phyloP scores from a whole-genome alignment of 2,113 vertebrate species.

The Calidris pygmaea region DNA sequence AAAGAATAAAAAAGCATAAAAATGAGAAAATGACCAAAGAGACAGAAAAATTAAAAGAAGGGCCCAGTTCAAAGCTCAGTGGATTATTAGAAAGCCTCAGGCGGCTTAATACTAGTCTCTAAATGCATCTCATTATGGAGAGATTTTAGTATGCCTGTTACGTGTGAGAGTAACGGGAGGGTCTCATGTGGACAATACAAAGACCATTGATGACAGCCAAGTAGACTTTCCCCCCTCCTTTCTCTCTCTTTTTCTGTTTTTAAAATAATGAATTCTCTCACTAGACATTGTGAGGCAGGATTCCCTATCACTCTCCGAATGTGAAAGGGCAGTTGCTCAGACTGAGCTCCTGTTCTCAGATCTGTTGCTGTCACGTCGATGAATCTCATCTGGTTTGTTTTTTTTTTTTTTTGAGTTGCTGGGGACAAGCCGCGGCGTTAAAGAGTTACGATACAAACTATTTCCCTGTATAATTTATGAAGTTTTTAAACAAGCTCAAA shows the following conservation, averaged over 20 bases:
- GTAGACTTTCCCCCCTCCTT: not conserved
- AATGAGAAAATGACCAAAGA: not conserved
- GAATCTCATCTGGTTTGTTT: not conserved
- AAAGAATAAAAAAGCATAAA: not conserved
- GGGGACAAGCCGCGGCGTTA: not conserved
- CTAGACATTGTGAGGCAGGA: not conserved
- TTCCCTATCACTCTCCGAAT: not conserved
- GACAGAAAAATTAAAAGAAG: not conserved
- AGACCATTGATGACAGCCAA: not conserved
- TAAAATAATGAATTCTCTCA: not conserved
- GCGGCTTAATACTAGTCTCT: not conserved
- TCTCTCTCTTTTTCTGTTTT: not conserved
- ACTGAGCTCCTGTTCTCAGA: not conserved
- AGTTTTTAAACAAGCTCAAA: slow-evolving; percentile 26
- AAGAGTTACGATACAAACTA: not conserved
- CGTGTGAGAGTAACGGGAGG: not conserved
- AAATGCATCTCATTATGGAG: not conserved
- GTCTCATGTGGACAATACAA: not conserved
- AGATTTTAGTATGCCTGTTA: not conserved
- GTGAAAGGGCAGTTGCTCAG: not conserved
- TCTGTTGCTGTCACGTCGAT: not conserved
- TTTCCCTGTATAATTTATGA: not conserved
- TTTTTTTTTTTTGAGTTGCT: not conserved
- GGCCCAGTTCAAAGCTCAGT: not conserved
- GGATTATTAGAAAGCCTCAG: not conserved